phyloP scores from a whole-genome alignment of 1,140 invertebrate genomes.

The Brachionus sp. region DNA sequence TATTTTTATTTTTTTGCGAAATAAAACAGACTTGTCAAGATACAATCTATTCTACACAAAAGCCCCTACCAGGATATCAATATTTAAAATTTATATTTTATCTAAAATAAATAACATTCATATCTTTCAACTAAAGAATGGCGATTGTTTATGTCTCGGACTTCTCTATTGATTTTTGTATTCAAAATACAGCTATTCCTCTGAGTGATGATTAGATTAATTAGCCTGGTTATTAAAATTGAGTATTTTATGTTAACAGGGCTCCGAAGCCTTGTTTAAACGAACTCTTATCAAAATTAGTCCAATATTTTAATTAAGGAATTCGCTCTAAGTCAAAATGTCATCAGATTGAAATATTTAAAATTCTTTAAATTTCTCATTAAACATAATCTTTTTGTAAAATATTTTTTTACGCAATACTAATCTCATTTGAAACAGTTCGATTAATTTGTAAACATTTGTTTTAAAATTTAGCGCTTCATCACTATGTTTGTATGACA shows the following conservation, averaged over 20 bases:
- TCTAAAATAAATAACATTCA: not conserved
- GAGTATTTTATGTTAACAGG: not conserved
- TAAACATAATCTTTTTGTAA: not conserved
- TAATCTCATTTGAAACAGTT: not conserved
- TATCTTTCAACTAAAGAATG: constrained; percentile 4
- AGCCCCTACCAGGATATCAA: not conserved
- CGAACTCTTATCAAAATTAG: not conserved
- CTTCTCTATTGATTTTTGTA: not conserved
- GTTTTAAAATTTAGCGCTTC: not conserved
- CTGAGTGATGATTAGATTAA: not conserved
- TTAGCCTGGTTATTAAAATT: not conserved
- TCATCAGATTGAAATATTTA: not conserved
- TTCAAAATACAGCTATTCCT: not conserved
- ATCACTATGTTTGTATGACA: not conserved
- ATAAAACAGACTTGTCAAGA: constrained; percentile 32
- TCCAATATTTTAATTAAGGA: not conserved
- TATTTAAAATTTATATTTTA: not conserved
- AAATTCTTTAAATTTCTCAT: not conserved
- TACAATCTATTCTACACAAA: not conserved
- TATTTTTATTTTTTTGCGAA: not conserved
- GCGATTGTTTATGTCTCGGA: not conserved
- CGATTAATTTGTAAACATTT: not conserved
- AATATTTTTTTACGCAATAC: not conserved
- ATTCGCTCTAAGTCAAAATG: not conserved
- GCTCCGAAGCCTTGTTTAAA: not conserved